Evolutionary conservation across 2,797 vertebrate genomes (phyloP).

Genomic region (Nasua narica): DNA sequence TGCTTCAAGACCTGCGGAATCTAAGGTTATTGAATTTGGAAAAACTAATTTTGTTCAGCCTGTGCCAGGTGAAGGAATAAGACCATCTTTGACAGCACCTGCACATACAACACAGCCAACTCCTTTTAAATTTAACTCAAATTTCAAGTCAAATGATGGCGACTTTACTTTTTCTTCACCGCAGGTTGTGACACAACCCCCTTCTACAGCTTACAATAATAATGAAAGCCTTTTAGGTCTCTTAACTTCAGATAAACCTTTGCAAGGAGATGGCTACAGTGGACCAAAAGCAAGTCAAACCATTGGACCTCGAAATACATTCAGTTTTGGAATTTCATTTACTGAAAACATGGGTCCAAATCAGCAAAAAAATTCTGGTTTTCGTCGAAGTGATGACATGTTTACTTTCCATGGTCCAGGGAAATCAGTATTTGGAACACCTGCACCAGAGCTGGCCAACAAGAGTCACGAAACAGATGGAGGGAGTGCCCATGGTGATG

Average conservation of each 20-base stretch:
- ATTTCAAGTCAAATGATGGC: constrained; percentile 98
- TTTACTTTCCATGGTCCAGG: constrained; percentile 86
- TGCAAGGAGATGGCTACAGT: constrained; percentile 84
- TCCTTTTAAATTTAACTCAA: constrained; percentile 97
- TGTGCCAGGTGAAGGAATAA: constrained; percentile 86
- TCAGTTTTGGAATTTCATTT: constrained; percentile 91
- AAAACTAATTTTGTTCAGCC: constrained; percentile 91
- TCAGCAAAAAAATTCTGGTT: constrained; percentile 79
- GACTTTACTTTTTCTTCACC: constrained; percentile 95
- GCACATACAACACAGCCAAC: constrained; percentile 81
- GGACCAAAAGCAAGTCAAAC: constrained; percentile 84
- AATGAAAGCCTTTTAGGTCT: constrained; percentile 94
- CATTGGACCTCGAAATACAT: constrained; percentile 83
- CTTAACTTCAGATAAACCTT: constrained; percentile 91
- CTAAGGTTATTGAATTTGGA: constrained; percentile 89
- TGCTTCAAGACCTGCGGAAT: constrained; percentile 86
- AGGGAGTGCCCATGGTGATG: constrained; percentile 91
- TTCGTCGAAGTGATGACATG: constrained; percentile 86
- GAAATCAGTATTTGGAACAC: constrained; percentile 82
- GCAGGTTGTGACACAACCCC: constrained; percentile 80
- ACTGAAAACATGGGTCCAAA: constrained; percentile 81
- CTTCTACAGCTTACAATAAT: constrained; percentile 82
- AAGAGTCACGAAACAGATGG: constrained; percentile 90
- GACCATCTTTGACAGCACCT: constrained; percentile 85
- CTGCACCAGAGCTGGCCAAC: constrained; percentile 80